phyloP scores from a whole-genome alignment of 2,797 vertebrate genomes.

The Mus spretus region DNA sequence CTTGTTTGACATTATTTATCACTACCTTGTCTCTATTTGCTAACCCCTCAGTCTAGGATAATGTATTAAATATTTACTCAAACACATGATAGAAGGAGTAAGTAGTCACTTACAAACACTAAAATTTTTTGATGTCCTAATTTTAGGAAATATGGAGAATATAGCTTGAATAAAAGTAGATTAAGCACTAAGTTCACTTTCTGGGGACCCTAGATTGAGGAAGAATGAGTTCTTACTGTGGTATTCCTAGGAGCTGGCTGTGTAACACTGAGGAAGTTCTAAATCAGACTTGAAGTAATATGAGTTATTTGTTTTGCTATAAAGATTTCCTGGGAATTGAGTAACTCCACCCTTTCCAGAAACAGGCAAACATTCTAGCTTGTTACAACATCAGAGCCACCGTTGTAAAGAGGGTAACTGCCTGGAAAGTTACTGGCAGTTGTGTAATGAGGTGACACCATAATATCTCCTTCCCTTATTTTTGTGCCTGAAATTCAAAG shows the following conservation, averaged over 20 bases:
- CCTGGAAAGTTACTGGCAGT: not conserved
- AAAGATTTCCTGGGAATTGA: slow-evolving; percentile 34
- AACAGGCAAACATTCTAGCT: not conserved
- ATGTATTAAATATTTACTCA: not conserved
- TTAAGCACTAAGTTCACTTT: not conserved
- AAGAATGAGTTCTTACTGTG: not conserved
- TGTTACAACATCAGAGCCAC: slow-evolving; percentile 19
- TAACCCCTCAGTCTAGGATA: not conserved
- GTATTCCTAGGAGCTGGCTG: not conserved
- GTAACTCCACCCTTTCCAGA: slow-evolving; percentile 57
- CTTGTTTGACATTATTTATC: not conserved
- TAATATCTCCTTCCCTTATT: slow-evolving; percentile 67
- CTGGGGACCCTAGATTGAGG: not conserved
- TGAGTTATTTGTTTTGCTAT: slow-evolving; percentile 50
- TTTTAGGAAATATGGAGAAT: not conserved
- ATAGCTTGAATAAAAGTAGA: not conserved
- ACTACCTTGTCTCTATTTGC: not conserved
- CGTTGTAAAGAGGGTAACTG: not conserved
- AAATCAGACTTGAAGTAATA: not conserved
- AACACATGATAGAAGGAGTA: not conserved
- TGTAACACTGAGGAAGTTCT: not conserved
- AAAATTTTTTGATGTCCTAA: not conserved
- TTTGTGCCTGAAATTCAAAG: slow-evolving; percentile 20
- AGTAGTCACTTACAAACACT: slow-evolving; percentile 9
- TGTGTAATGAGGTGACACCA: slow-evolving; percentile 44